Conservation (phyloP, 2,797 vertebrate genomes). For the Morus bassanus region DNA sequence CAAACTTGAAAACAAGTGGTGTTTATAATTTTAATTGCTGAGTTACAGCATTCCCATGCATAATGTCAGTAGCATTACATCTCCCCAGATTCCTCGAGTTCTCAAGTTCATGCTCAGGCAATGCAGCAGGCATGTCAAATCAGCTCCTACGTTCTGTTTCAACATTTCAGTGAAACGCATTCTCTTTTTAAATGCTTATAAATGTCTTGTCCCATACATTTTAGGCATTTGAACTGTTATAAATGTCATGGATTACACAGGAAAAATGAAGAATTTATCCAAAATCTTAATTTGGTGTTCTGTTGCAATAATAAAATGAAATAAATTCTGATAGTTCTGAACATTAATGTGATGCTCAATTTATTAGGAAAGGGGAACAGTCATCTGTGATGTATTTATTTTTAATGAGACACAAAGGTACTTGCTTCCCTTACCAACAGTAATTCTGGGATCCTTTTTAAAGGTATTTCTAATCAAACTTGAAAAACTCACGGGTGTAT, state of each 20-base stretch:
- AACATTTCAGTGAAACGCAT: not conserved
- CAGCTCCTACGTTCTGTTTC: not conserved
- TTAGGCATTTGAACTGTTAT: constrained; percentile 2
- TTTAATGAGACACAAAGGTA: not conserved
- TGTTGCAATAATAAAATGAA: not conserved
- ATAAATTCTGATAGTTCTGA: not conserved
- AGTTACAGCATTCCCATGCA: not conserved
- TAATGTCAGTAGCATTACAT: not conserved
- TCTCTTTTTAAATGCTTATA: not conserved
- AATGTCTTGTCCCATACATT: not conserved
- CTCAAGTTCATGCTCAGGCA: not conserved
- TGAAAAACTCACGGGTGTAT: not conserved
- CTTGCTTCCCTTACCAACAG: not conserved
- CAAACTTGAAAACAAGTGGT: not conserved
- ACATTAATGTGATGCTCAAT: not conserved
- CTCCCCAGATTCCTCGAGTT: not conserved
- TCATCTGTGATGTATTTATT: not conserved
- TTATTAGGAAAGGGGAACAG: not conserved
- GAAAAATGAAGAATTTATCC: not conserved
- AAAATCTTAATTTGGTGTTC: not conserved
- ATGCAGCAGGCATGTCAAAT: not conserved
- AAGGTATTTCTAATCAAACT: not conserved
- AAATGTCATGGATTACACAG: not conserved
- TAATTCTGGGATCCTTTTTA: not conserved
- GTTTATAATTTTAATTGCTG: not conserved